Evolutionary conservation across 2,113 vertebrate genomes (phyloP), one percentile per base, ranked within the genome.

Genomic region (Herpailurus yagouaroundi): DNA sequence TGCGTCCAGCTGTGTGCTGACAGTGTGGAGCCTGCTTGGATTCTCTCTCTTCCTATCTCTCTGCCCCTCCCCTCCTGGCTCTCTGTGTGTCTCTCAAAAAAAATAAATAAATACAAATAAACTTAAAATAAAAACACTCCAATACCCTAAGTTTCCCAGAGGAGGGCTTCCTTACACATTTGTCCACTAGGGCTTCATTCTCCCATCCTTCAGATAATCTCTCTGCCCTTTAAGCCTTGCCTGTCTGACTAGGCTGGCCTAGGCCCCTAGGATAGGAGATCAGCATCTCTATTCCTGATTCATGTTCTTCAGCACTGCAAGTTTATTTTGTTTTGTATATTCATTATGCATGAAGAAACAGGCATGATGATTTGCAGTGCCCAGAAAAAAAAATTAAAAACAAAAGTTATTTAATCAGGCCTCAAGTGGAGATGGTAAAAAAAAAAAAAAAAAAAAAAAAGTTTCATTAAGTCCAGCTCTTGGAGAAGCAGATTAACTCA

Each of bases 381-480:
- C 84, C 48, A 69, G 66, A 66, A 94, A 95, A 60, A 50, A 50
- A 15, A 16, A 15, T 90, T 83, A 84, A 84, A 97, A 91, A 69
- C n/a, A 83, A 38, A 96, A 90, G 23, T 88, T 91, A 50, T 95
- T 97, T 57, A 95, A 87, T 82, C 36, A 97, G 21, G 74, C 96
- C 52, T 66, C 57, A 90, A 89, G 57, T 80, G 64, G 21, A 95
- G 94, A 41, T 4, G 50, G 50, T 50, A 14, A 11, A 50, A 14
- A 14, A 50, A 3, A 14, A 50, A 14, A 50, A 50, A 23, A 23
- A 23, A 94, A 96, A 97, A 55, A 91, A 96, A 93, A 94, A 74
- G 33, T 91, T 98, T 55, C 93, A 74, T 94, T 96, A 97, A 97
- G 79, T 93, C 13, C 50, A 97, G 85, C 7, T 97, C 71, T 68